phyloP scores from a whole-genome alignment of 2,888 invertebrate genomes.

The Xanthia icteritia region DNA sequence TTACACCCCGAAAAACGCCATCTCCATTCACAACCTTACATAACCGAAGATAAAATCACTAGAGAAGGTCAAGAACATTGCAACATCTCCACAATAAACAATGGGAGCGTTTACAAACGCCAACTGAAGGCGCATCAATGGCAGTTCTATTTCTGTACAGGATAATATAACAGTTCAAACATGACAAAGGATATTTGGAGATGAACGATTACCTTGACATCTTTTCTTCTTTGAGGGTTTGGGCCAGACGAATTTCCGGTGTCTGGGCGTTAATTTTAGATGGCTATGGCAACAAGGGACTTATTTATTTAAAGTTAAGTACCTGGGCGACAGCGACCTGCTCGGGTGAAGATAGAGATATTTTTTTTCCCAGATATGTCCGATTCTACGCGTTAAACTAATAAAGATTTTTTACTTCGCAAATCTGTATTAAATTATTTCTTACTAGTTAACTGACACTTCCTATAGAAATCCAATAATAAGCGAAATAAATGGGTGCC shows the following conservation, averaged over 20 bases:
- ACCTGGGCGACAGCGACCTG: too few species aligned
- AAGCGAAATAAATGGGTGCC: too few species aligned
- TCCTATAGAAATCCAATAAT: too few species aligned
- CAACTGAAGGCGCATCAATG: slow-evolving; percentile 46
- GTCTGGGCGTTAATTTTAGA: slow-evolving; percentile 39
- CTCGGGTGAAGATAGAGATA: too few species aligned
- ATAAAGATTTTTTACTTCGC: too few species aligned
- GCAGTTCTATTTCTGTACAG: slow-evolving; percentile 51
- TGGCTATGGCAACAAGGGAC: background rate
- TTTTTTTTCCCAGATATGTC: too few species aligned
- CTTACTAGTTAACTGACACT: too few species aligned
- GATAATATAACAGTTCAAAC: slow-evolving; percentile 43
- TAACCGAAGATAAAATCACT: slow-evolving; percentile 33
- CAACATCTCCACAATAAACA: slow-evolving; percentile 47
- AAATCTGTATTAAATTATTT: too few species aligned
- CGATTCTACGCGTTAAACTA: too few species aligned
- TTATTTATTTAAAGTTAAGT: slow-evolving; percentile 15
- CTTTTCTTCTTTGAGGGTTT: slow-evolving; percentile 32
- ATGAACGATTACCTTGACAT: slow-evolving; percentile 48
- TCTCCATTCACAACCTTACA: slow-evolving; percentile 4
- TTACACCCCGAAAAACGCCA: background rate
- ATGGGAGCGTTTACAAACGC: slow-evolving; percentile 33
- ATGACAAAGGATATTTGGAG: slow-evolving; percentile 54
- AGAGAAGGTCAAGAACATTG: slow-evolving; percentile 53
- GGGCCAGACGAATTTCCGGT: slow-evolving; percentile 43